These are phyloP conservation scores for Entomobrya proxima DNA, from an alignment of 2,888 invertebrate genomes.

Conservation along the genomic window DNA sequence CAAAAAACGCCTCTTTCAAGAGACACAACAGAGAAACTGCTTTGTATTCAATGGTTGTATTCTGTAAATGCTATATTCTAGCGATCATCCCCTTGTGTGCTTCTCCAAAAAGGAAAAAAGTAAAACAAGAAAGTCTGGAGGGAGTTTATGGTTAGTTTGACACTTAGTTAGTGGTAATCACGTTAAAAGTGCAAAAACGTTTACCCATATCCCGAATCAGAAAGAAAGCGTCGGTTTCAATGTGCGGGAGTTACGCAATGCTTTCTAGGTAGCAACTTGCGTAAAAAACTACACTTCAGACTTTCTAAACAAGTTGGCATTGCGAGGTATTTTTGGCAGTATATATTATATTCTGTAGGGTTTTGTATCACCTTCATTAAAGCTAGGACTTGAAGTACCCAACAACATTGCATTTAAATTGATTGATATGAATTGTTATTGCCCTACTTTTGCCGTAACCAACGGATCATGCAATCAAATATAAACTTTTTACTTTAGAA, in stretches of 20 bases:
- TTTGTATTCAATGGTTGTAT: conserved; percentile 47
- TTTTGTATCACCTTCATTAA: background rate
- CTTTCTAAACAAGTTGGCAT: too few relatives aligned
- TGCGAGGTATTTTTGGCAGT: too few relatives aligned
- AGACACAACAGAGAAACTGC: background rate
- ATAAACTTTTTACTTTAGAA: background rate
- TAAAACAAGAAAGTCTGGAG: conserved; percentile 31
- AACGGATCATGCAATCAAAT: background rate
- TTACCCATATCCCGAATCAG: conserved; percentile 23
- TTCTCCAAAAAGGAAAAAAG: conserved; percentile 5
- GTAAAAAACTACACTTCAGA: too few relatives aligned
- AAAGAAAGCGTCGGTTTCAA: too few relatives aligned
- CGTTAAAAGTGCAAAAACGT: conserved; percentile 57
- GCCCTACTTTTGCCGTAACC: background rate
- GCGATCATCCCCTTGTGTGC: conserved; percentile 48
- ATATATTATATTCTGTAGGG: too few relatives aligned
- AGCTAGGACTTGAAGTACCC: background rate
- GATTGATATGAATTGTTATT: background rate
- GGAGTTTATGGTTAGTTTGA: conserved; percentile 58
- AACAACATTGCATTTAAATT: conserved; percentile 18
- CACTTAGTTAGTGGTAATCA: conserved; percentile 62
- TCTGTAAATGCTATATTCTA: conserved; percentile 48
- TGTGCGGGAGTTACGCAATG: too few relatives aligned
- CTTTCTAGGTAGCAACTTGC: too few relatives aligned
- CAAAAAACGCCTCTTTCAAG: background rate